phyloP scores from a whole-genome alignment of 2,113 vertebrate genomes.

The Naja naja region DNA sequence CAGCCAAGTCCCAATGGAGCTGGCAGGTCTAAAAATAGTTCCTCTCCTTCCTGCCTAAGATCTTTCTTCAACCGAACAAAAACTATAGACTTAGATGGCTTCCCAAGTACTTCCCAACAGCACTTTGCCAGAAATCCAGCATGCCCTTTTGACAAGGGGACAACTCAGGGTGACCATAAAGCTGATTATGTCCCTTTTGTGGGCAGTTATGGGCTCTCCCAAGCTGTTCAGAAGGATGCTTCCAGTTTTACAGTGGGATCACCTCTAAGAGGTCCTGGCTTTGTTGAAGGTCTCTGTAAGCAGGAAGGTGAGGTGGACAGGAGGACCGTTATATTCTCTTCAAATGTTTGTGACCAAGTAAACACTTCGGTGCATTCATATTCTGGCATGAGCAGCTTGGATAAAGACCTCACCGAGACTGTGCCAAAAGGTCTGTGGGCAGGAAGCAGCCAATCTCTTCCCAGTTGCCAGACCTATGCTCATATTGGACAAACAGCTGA shows the following conservation, averaged over 20 bases:
- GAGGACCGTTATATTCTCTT: conserved; percentile 97
- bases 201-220: conserved; percentile 82
- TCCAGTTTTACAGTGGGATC: conserved; percentile 84
- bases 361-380: conserved; percentile 90
- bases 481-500: conserved; percentile 78
- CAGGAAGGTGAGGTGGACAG: conserved; percentile 94
- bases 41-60: conserved; percentile 85
- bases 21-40: conserved; percentile 79
- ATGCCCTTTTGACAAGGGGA: conserved; percentile 89
- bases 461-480: conserved; percentile 87
- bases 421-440: conserved; percentile 92
- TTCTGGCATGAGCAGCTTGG: conserved; percentile 86
- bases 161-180: conserved; percentile 98
- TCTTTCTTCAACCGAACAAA: conserved; percentile 86
- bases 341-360: conserved; percentile 87
- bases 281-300: conserved; percentile 90
- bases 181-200: conserved; percentile 89
- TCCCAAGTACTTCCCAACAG: conserved; percentile 87
- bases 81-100: conserved; percentile 78
- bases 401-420: conserved; percentile 91
- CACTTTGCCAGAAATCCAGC: conserved; percentile 87
- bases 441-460: conserved; percentile 88
- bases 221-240: conserved; percentile 83
- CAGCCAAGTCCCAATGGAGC: conserved; percentile 75
- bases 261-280: conserved; percentile 83